Percentiles rank a stretch among this genome's conserved stretches.
Conservation (phyloP, 2,888 invertebrate genomes). For the Schizotus pectinicornis region DNA sequence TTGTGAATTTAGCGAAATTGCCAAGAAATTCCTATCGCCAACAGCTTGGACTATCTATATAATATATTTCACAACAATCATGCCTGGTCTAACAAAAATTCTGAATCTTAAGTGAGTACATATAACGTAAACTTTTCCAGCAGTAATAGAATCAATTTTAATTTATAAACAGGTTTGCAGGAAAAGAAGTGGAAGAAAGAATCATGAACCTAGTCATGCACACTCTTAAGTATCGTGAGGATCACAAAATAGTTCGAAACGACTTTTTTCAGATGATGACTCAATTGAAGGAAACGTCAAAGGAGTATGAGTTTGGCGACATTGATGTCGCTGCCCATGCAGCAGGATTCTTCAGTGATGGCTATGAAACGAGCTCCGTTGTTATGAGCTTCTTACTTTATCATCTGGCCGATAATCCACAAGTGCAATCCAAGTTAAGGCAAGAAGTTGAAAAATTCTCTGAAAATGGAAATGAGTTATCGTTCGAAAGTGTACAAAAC, state of each 20-base stretch:
- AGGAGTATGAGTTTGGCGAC: conserved; percentile 41
- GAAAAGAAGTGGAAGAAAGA: conserved; percentile 45
- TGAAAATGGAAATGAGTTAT: conserved; percentile 49
- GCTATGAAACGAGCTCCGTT: conserved; percentile 59
- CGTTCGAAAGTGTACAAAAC: conserved; percentile 56
- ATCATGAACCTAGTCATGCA: conserved; percentile 48
- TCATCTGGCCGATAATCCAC: conserved; percentile 53
- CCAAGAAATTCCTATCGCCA: conserved; percentile 31
- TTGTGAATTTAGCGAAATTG: conserved; percentile 40
- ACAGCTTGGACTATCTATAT: conserved; percentile 4
- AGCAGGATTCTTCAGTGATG: conserved; percentile 58
- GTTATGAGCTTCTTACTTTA: conserved; percentile 53
- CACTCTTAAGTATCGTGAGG: conserved; percentile 53
- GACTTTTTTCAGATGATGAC: conserved; percentile 58
- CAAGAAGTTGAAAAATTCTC: conserved; percentile 52
- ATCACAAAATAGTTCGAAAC: conserved; percentile 53
- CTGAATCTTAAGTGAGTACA: conserved; percentile 12
- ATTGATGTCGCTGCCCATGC: conserved; percentile 52
- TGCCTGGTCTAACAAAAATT: conserved; percentile 24
- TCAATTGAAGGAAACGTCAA: conserved; percentile 42
- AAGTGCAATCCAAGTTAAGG: conserved; percentile 56
- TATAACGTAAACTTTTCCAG: too few relatives aligned
- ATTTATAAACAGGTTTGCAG: conserved; percentile 32
- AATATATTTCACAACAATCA: too few relatives aligned
- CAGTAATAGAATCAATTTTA: too few relatives aligned